Conservation (phyloP, 2,888 invertebrate species). For the Podotricha telesiphe region DNA sequence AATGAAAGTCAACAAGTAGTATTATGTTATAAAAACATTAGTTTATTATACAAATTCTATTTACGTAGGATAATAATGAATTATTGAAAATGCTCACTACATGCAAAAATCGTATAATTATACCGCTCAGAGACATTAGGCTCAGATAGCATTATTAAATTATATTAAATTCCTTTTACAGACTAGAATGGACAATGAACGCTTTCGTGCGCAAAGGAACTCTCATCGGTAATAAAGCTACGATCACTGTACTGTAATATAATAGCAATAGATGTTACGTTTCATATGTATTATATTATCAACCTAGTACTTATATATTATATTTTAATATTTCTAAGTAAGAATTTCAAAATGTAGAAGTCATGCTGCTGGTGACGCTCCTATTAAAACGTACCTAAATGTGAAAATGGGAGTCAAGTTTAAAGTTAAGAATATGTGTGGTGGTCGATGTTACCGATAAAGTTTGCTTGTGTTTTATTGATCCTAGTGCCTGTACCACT, state of each 20-base stretch:
- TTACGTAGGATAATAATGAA: conserved; percentile 25
- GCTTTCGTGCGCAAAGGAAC: neutral
- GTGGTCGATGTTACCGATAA: no score
- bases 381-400: no score
- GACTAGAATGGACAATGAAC: neutral
- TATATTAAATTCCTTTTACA: conserved; percentile 23
- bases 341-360: neutral
- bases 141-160: conserved; percentile 16
- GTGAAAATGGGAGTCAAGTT: no score
- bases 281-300: no score
- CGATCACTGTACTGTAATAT: neutral
- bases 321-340: neutral
- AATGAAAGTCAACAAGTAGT: no score
- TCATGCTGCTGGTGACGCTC: no score
- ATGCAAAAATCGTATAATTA: conserved; percentile 13
- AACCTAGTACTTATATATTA: no score
- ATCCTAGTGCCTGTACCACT: no score
- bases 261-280: neutral
- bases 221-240: conserved; percentile 2
- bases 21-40: neutral
- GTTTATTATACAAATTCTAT: neutral
- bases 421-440: no score
- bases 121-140: conserved; percentile 15
- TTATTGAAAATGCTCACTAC: conserved; percentile 2
- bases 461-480: no score